A percentile compares a stretch with the other conserved stretches of the same genome.
phyloP scores from a whole-genome alignment of 2,888 invertebrate genomes.

The Nipponacmea schrenckii region DNA sequence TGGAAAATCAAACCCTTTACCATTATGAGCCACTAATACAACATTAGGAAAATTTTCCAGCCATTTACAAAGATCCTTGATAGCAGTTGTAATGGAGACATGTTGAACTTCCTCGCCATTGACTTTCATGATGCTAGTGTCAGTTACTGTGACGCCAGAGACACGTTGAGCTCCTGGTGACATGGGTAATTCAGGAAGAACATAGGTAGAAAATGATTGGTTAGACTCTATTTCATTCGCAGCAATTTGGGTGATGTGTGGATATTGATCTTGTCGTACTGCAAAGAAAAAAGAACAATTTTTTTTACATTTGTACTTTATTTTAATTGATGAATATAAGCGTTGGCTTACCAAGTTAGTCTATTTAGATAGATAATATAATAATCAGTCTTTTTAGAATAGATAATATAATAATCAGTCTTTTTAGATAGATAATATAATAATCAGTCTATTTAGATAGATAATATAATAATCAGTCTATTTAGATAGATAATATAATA shows the following conservation, averaged over 20 bases:
- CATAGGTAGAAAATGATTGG: slow-evolving; percentile 11
- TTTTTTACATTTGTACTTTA: too few relatives aligned
- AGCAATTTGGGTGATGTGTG: slow-evolving; percentile 30
- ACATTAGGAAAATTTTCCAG: slow-evolving; percentile 20
- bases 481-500: too few relatives aligned
- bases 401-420: too few relatives aligned
- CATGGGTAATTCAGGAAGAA: slow-evolving; percentile 20
- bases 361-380: too few relatives aligned
- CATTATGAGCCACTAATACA: slow-evolving; percentile 28
- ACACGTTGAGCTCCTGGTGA: slow-evolving; percentile 13
- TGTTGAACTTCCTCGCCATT: slow-evolving; percentile 10
- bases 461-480: too few relatives aligned
- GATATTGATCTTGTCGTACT: slow-evolving; percentile 23
- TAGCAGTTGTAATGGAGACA: slow-evolving; percentile 2
- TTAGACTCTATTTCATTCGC: slow-evolving; percentile 14
- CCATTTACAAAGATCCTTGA: slow-evolving; percentile 16
- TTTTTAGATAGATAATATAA: too few relatives aligned
- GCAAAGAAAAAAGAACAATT: slow-evolving; percentile 14
- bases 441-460: too few relatives aligned
- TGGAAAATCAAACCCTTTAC: slow-evolving; percentile 29
- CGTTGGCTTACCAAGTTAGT: too few relatives aligned
- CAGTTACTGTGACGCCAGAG: slow-evolving; percentile 20
- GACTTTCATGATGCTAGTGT: slow-evolving; percentile 9
- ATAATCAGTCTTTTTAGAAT: too few relatives aligned
- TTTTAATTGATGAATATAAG: too few relatives aligned